Evolutionary conservation across 2,888 invertebrate species (phyloP), one percentile per base, ranked within the genome.

Genomic region (Acleris holmiana): DNA sequence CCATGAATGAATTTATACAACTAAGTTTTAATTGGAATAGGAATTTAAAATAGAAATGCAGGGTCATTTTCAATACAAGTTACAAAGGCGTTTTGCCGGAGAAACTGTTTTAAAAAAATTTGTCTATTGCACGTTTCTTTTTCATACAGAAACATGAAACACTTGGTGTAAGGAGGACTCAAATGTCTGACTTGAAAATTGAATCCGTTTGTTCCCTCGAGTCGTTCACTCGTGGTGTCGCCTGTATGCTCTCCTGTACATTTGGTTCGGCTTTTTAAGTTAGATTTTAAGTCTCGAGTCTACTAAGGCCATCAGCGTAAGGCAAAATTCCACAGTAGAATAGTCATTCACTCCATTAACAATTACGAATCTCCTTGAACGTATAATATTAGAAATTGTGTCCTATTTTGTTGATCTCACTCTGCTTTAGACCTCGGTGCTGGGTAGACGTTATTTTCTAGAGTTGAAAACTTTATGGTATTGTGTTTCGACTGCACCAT

Each of bases 391-490:
- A 67, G 19, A 61, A 68, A 50, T 76, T 80, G 78, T 83, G 78
- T 83, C 83, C 82, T 84, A 83, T 48, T n/a, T 70, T 73, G 29
- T 78, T 88, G 88, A 89, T 89, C 88, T 88, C 88, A 87, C 75
- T 73, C 75, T 73, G 72, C 76, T 76, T 73, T 74, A 76, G 75
- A 72, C 71, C 75, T 69, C 72, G 88, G 87, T 88, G 85, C 86
- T 83, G 83, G 83, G 82, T 87, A 84, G 77, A 76, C 61, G 66
- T 80, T 74, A 76, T 35, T 35, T 35, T 35, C 3, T 35, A 35
- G 35, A 35, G 13, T 35, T 13, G 18, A 2, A 18, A 15, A 15
- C 18, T 4, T 29, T 29, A 19, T 15, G 51, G 1, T 19, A 35
- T 57, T 63, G 57, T 35, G 46, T 57, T 53, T 40, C 18, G 15